Conservation (phyloP, 2,888 invertebrate species). For the Sabatieria punctata region DNA sequence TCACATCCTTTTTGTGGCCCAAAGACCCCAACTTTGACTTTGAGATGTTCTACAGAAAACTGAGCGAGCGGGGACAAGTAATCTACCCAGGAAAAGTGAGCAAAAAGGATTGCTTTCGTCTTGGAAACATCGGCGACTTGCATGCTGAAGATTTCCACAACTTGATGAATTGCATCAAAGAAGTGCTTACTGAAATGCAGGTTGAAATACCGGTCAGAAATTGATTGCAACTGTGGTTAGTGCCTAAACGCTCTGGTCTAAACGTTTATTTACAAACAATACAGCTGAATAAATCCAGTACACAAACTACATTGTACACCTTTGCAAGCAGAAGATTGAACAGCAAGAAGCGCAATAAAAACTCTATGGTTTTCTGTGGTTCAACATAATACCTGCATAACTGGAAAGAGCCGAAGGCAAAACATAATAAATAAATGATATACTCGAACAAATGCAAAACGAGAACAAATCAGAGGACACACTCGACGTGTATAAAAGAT, state of each 20-base stretch:
- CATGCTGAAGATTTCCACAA: constrained; percentile 33
- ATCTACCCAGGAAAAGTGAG: constrained; percentile 40
- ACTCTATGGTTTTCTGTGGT: too few species aligned
- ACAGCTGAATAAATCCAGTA: too few species aligned
- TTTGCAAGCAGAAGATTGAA: too few species aligned
- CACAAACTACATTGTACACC: too few species aligned
- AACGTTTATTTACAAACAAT: not conserved
- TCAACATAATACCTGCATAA: too few species aligned
- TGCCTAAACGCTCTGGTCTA: not conserved
- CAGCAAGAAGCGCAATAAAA: too few species aligned
- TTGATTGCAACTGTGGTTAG: not conserved
- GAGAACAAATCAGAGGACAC: too few species aligned
- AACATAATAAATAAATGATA: too few species aligned
- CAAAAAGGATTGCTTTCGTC: constrained; percentile 36
- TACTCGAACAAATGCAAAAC: too few species aligned
- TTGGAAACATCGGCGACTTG: constrained; percentile 38
- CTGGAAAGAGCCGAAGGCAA: too few species aligned
- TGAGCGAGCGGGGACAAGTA: constrained; percentile 35
- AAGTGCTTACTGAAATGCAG: constrained; percentile 34
- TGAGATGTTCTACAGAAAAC: constrained; percentile 32
- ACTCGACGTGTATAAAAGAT: too few species aligned
- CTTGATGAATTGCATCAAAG: constrained; percentile 31
- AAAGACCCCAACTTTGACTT: constrained; percentile 34
- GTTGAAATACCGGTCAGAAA: constrained; percentile 25
- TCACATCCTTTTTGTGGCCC: constrained; percentile 37